Evolutionary conservation across 2,797 vertebrate genomes (phyloP).

Genomic region (Tragopan temminckii): DNA sequence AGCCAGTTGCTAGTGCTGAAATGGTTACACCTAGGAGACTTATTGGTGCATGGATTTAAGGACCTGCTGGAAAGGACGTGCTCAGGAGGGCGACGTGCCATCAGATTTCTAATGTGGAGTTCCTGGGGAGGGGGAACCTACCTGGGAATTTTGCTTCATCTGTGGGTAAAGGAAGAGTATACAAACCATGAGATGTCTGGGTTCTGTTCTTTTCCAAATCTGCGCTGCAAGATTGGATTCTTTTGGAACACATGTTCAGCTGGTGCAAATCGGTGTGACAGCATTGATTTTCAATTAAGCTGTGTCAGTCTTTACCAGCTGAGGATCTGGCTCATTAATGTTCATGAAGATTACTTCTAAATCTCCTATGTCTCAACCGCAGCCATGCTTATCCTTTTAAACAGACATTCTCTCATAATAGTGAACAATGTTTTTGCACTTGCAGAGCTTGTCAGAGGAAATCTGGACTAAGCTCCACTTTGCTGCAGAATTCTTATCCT

Average conservation of each 20-base stretch:
- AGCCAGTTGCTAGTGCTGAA: background rate
- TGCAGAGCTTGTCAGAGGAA: background rate
- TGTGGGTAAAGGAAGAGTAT: background rate
- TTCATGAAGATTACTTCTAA: slow-evolving; percentile 1
- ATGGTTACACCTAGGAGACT: background rate
- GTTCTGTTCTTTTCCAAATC: background rate
- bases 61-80: background rate
- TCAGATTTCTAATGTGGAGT: rapidly evolving
- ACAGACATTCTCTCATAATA: background rate
- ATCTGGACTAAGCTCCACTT: background rate
- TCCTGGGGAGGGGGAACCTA: background rate
- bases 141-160: background rate
- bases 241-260: background rate
- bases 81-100: background rate
- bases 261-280: background rate
- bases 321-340: slow-evolving; percentile 17
- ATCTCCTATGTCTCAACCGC: background rate
- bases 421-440: background rate
- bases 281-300: background rate
- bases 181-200: rapidly evolving
- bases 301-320: background rate
- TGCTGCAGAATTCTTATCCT: background rate
- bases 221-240: background rate
- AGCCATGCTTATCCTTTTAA: background rate
- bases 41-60: background rate